These are phyloP conservation scores for Phengaris alcon DNA, from an alignment of 2,888 invertebrate genomes.

Conservation along the genomic window DNA sequence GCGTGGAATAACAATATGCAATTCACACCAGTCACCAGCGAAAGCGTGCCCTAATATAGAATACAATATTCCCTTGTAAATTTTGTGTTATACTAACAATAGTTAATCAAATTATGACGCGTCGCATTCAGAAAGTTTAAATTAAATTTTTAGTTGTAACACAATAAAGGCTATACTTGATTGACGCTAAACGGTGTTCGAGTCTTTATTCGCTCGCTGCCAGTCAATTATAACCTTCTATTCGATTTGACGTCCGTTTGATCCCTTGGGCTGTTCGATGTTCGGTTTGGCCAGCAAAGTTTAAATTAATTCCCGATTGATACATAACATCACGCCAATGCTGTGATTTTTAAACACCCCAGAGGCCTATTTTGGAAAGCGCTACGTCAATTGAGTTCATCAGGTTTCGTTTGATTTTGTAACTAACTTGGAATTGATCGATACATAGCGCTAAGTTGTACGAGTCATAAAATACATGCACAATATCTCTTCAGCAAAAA, in stretches of 20 bases:
- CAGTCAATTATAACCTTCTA: constrained; percentile 74
- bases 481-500: no score
- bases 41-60: background rate
- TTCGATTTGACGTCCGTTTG: constrained; percentile 71
- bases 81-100: background rate
- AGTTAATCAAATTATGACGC: constrained; percentile 35
- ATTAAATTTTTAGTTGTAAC: constrained; percentile 38
- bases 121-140: constrained; percentile 27
- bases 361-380: constrained; percentile 48
- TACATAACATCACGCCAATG: constrained; percentile 64
- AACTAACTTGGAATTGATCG: constrained; percentile 36
- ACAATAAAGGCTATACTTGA: constrained; percentile 56
- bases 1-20: background rate
- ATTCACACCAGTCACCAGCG: background rate
- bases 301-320: constrained; percentile 76
- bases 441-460: background rate
- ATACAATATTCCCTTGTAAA: constrained; percentile 9
- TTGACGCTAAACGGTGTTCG: constrained; percentile 48
- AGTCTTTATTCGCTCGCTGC: constrained; percentile 60
- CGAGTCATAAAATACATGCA: no score
- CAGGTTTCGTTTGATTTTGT: constrained; percentile 45
- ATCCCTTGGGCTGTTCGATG: constrained; percentile 64
- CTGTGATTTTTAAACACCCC: constrained; percentile 64
- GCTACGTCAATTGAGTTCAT: constrained; percentile 39
- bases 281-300: constrained; percentile 71